Evolutionary conservation across 2,113 vertebrate genomes (phyloP), one percentile per base, ranked within the genome.

Genomic region (Apus apus): DNA sequence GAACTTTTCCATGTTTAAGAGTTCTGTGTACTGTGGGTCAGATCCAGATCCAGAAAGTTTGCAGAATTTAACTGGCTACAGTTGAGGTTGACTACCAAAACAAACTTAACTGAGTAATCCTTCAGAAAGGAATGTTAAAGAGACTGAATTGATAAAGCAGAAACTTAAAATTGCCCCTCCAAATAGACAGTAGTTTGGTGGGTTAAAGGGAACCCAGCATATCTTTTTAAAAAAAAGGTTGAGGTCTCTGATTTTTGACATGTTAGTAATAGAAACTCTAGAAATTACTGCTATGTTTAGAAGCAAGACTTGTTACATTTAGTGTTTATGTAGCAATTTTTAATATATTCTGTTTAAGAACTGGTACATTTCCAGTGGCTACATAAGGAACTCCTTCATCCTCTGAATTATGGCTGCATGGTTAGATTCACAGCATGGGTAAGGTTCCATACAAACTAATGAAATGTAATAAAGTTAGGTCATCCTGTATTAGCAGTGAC

Each of bases 191-290:
- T 18, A 88, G 16, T 71, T 88, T 53, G 8, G 50, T 65, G 26
- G 32, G 19, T 46, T 53, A 26, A 54, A 54, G 11, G 50, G 75
- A 68, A 8, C 3, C 4, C 16, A 48, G 0, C 0, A 2, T 43
- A 13, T 34, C 3, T 72, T 60, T 54, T 36, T 22, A 84, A 60
- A 80, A 64, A 9, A 73, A 73, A 66, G 48, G 30, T 27, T 80
- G 80, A 68, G 5, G 27, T 50, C 2, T 45, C 65, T 2, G 1
- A 19, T 76, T 85, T 89, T 34, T 71, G 34, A 4, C 10, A 2
- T 58, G 18, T 61, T 85, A 61, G 22, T 87, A 68, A 36, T 23
- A 21, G 19, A 91, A 88, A 50, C 20, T 46, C 20, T 46, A 5
- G 4, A 78, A 77, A 22, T 66, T 86, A 26, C 27, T 70, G 4